A percentile compares a stretch with the other conserved stretches of the same genome.
These are phyloP conservation scores for Junonia oenone DNA, from an alignment of 2,888 invertebrate species.

Conservation along the genomic window DNA sequence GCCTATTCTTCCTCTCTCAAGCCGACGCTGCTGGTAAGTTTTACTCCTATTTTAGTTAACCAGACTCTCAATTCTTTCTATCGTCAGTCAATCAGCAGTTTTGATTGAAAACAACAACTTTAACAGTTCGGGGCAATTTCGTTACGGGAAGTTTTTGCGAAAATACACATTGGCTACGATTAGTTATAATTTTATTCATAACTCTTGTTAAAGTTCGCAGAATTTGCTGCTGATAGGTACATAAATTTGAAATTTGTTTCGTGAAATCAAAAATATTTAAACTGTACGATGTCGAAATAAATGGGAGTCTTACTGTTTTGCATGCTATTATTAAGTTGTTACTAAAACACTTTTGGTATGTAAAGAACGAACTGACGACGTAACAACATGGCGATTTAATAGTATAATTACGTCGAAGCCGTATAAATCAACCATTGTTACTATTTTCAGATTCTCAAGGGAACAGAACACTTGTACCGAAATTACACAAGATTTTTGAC, in stretches of 20 bases:
- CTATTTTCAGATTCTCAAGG: constrained; percentile 9
- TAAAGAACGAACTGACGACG: constrained; percentile 46
- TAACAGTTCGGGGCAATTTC: background rate
- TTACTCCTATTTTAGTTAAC: constrained; percentile 23
- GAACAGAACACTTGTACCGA: constrained; percentile 13
- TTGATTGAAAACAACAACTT: background rate
- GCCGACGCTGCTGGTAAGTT: constrained; percentile 71
- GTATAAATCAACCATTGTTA: constrained; percentile 2
- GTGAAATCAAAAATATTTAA: background rate
- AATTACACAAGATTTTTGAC: background rate
- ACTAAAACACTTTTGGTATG: constrained; percentile 32
- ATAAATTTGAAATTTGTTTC: background rate
- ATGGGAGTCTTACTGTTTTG: constrained; percentile 37
- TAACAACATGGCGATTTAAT: constrained; percentile 22
- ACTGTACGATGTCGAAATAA: constrained; percentile 33
- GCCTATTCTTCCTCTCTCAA: constrained; percentile 67
- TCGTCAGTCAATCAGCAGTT: background rate
- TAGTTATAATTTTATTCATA: background rate
- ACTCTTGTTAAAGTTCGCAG: background rate
- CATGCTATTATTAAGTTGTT: constrained; percentile 35
- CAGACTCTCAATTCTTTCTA: constrained; percentile 26
- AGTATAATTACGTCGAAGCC: constrained; percentile 14
- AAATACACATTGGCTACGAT: background rate
- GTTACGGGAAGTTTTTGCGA: background rate
- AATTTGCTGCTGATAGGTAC: too few relatives aligned